These are phyloP conservation scores for Atherinosoma microstoma DNA, from an alignment of 2,797 vertebrate genomes.

Conservation along the genomic window DNA sequence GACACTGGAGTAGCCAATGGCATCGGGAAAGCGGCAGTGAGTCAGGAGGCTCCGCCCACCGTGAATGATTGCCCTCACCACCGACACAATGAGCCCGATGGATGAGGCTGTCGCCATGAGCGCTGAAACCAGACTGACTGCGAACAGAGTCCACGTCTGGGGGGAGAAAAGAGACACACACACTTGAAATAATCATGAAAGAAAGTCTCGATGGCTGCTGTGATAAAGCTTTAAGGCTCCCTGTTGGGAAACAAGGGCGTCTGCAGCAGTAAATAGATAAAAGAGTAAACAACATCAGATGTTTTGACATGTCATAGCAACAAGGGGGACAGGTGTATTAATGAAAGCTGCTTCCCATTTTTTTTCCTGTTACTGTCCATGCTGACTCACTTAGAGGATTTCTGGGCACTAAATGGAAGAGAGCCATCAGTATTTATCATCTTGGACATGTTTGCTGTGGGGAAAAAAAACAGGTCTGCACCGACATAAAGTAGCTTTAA, in stretches of 20 bases:
- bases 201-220: neutral
- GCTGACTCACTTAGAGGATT: slow-evolving; percentile 7
- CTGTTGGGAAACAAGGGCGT: slow-evolving; percentile 1
- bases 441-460: neutral
- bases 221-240: neutral
- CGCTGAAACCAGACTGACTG: slow-evolving; percentile 78
- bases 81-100: slow-evolving; percentile 82
- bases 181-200: slow-evolving; percentile 6
- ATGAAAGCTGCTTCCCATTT: neutral
- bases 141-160: slow-evolving; percentile 86
- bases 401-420: neutral
- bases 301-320: neutral
- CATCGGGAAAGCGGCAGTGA: slow-evolving; percentile 78
- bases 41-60: slow-evolving; percentile 86
- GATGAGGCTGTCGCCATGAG: slow-evolving; percentile 84
- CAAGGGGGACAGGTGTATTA: neutral
- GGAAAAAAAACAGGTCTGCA: neutral
- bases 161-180: neutral
- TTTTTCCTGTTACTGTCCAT: neutral
- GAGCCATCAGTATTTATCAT: neutral
- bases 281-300: slow-evolving; percentile 4
- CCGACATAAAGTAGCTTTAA: neutral
- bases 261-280: slow-evolving; percentile 1
- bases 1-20: slow-evolving; percentile 75
- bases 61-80: slow-evolving; percentile 82